Conservation (phyloP, 2,113 vertebrate genomes). For the Pterocles gutturalis region DNA sequence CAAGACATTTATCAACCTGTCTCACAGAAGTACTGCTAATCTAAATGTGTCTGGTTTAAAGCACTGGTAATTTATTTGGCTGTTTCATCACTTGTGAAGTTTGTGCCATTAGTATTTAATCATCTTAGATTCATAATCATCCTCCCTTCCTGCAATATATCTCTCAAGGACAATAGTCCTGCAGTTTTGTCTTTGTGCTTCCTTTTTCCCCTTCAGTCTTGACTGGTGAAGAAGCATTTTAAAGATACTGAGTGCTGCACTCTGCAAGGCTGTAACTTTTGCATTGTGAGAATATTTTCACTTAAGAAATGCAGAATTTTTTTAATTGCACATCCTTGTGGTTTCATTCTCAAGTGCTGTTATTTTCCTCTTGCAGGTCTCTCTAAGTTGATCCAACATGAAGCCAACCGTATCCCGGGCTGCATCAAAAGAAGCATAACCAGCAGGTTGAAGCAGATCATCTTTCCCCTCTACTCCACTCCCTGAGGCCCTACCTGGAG, state of each 20-base stretch:
- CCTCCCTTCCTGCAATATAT: slow-evolving; percentile 23
- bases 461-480: too few species aligned
- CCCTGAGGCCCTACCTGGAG: too few species aligned
- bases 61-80: slow-evolving; percentile 58
- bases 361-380: not conserved
- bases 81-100: slow-evolving; percentile 69
- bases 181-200: not conserved
- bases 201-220: not conserved
- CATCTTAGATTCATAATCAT: slow-evolving; percentile 67
- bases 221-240: not conserved
- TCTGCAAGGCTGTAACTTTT: not conserved
- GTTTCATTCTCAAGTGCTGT: not conserved
- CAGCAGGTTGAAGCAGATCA: too few species aligned
- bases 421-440: too few species aligned
- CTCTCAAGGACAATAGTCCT: slow-evolving; percentile 37
- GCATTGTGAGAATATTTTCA: not conserved
- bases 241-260: not conserved
- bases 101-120: slow-evolving; percentile 73
- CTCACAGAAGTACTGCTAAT: slow-evolving; percentile 66
- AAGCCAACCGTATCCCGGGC: too few species aligned
- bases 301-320: not conserved
- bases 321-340: not conserved
- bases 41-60: slow-evolving; percentile 69
- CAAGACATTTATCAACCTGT: slow-evolving; percentile 67
- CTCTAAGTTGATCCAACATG: not conserved